phyloP scores from a whole-genome alignment of 2,888 invertebrate species.

The Chloroclystis v-ata region DNA sequence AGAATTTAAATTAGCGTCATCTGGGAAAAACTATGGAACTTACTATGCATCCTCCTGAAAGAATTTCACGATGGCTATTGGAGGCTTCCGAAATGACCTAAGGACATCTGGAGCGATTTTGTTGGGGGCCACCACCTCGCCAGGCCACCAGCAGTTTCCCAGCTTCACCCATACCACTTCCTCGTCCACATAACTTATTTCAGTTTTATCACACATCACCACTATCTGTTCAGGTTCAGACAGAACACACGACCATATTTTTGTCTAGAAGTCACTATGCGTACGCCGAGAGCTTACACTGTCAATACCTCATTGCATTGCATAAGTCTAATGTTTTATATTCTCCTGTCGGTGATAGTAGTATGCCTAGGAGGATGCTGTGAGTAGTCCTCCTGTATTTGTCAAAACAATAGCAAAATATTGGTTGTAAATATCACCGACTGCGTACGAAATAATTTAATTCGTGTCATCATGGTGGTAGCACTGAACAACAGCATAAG shows the following conservation, averaged over 20 bases:
- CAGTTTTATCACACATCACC: slow-evolving; percentile 84
- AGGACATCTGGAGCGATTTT: slow-evolving; percentile 83
- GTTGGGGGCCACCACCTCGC: slow-evolving; percentile 82
- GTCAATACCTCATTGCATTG: slow-evolving; percentile 44
- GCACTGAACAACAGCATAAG: slow-evolving; percentile 35
- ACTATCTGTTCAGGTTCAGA: slow-evolving; percentile 64
- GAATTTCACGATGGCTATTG: slow-evolving; percentile 90
- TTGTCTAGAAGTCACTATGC: slow-evolving; percentile 56
- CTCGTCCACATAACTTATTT: slow-evolving; percentile 82
- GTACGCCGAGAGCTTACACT: slow-evolving; percentile 61
- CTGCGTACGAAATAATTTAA: slow-evolving; percentile 70
- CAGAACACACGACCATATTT: slow-evolving; percentile 73
- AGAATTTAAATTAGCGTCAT: background rate
- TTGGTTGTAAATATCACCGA: slow-evolving; percentile 75
- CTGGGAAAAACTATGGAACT: slow-evolving; percentile 63
- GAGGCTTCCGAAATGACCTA: slow-evolving; percentile 81
- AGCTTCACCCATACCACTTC: slow-evolving; percentile 93
- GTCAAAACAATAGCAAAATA: slow-evolving; percentile 74
- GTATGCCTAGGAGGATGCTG: slow-evolving; percentile 30
- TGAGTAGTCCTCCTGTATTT: slow-evolving; percentile 47
- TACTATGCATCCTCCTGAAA: slow-evolving; percentile 91
- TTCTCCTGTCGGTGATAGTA: slow-evolving; percentile 33
- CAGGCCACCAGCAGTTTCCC: slow-evolving; percentile 91
- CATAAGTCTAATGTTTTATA: slow-evolving; percentile 31
- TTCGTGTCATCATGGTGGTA: slow-evolving; percentile 51